Base-by-base conservation (phyloP, 2,113 vertebrate species). In the Hemibagrus wyckioides region DNA sequence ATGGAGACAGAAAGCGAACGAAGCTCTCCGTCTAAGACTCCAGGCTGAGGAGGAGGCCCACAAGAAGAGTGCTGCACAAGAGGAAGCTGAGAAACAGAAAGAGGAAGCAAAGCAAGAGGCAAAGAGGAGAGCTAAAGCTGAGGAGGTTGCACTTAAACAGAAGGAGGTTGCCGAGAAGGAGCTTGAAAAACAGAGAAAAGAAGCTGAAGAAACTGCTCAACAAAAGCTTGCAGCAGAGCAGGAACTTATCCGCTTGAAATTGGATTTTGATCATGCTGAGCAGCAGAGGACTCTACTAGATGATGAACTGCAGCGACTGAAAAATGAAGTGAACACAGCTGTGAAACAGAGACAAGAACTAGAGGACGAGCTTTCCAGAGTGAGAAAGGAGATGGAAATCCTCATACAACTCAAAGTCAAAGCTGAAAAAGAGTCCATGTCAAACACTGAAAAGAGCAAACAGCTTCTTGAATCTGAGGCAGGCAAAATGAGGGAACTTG, bases 1-100 rank as follows among this genome's bases (percentile, higher is more conserved):
- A 56, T 99, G 98, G 98, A 95, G 95, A 90, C 97, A 98, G 82
- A 99, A 99, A 90, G 98, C 98, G 90, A 98, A 99, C 0, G 98
- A 99, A 92, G 98, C 98, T 0, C 95, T 99, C 54, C 95, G 98
- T 11, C 89, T 99, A 86, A 95, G 98, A 90, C 93, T 99, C 6
- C 96, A 97, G 90, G 98, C 98, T 0, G 98, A 99, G 85, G 98
- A 99, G 89, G 96, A 97, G 57, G 98, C 98, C 0, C 97, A 97
- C 89, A 96, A 97, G 91, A 99, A 99, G 93, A 93, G 94, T 0
- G 93, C 96, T 90, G 96, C 98, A 0, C 98, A 99, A 89, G 97
- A 98, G 0, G 97, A 98, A 30, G 98, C 98, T 0, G 98, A 99
- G 92, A 97, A 96, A 90, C 98, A 99, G 94, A 99, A 99, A 82